Conservation (phyloP, 2,113 vertebrate species). For the Aix galericulata region DNA sequence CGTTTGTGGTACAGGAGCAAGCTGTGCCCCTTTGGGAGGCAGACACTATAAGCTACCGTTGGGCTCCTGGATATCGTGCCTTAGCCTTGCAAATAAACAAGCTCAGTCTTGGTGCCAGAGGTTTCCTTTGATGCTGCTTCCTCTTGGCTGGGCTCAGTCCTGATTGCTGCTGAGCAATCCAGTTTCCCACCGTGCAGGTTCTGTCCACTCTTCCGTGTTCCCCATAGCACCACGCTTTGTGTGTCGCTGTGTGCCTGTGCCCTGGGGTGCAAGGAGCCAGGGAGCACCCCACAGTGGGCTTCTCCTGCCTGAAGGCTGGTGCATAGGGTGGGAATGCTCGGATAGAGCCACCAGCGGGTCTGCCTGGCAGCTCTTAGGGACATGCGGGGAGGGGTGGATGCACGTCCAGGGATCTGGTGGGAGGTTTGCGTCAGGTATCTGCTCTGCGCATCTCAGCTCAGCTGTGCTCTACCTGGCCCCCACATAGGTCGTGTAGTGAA, state of each 20-base stretch:
- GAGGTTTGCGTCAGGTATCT: neutral
- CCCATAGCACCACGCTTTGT: neutral
- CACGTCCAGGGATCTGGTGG: fast-evolving
- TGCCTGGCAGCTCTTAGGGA: neutral
- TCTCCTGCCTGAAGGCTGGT: neutral
- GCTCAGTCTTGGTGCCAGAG: neutral
- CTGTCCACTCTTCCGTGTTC: neutral
- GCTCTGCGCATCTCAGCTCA: neutral
- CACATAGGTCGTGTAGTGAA: slow-evolving; percentile 77
- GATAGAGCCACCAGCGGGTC: neutral
- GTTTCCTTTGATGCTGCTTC: neutral
- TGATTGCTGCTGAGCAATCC: neutral
- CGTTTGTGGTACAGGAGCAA: neutral
- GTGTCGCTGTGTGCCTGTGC: neutral
- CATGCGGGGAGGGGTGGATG: neutral
- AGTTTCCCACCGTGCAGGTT: neutral
- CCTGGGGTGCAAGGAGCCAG: neutral
- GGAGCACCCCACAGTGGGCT: neutral
- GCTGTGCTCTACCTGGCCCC: neutral
- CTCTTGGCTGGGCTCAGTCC: neutral
- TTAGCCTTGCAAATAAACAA: neutral
- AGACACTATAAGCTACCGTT: neutral
- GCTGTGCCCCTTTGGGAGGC: neutral
- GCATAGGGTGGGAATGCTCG: neutral
- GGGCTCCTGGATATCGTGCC: neutral